Evolutionary conservation across 2,888 invertebrate genomes (phyloP), one percentile per base, ranked within the genome.

Genomic region (Cheilosia variabilis): DNA sequence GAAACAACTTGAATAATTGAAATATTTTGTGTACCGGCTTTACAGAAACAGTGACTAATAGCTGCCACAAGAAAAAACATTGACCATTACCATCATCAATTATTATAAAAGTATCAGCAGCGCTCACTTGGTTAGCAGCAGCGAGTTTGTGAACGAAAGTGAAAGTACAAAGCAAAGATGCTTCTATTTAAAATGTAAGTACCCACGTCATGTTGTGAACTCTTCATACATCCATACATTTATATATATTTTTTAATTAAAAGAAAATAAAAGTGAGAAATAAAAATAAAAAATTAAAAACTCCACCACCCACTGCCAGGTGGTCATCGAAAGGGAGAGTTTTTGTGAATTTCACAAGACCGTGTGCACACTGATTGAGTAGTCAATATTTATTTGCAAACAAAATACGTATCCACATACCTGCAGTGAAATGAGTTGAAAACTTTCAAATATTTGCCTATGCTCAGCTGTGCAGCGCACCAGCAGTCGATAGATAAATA

Each of bases 111-210:
- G 60, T 72, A 52, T 60, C 72, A 43, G 43, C 43, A 65, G 24
- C 50, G 55, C 53, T 34, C 47, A 58, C 47, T 47, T 45, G 57
- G 31, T 47, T 69, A 62, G 47, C 50, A 72, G 50, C 50, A 79
- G 37, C 73, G 53, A 68, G 47, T 66, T 75, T 73, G 27, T 50
- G 45, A 65, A 78, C 17, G 50, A 78, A 83, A 78, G 83, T 83
- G 83, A 83, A 83, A 78, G 72, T 78, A 68, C 62, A 78, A 68
- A 52, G 58, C 50, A 73, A 60, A 69, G 68, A 83, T 83, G 83
- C 72, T 78, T 72, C 72, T 78, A 34, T 68, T 83, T 55, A 83
- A 83, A 83, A 73, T 78, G 83, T 83, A 73, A 83, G 83, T 83
- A 83, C 50, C 58, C 57, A 57, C 41, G 41, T 31, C 34, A 53